A percentile compares a stretch with the other conserved stretches of the same genome.
phyloP scores from a whole-genome alignment of 1,140 invertebrate genomes.

The Drosophila orosa region DNA sequence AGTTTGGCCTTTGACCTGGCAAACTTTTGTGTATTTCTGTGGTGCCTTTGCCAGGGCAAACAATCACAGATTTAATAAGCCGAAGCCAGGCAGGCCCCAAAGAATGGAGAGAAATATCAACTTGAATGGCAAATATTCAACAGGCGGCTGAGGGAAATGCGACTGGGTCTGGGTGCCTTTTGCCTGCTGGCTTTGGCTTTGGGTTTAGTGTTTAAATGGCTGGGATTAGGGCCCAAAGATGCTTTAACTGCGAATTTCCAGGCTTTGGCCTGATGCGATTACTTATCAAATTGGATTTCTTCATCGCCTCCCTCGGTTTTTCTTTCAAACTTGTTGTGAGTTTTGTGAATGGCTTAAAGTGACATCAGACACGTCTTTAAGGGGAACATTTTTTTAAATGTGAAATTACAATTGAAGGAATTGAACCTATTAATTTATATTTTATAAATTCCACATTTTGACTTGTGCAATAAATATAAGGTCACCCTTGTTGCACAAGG shows the following conservation, averaged over 20 bases:
- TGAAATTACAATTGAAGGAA: not conserved
- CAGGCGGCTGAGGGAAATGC: slow-evolving; percentile 31
- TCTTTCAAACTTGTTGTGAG: not conserved
- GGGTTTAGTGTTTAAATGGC: slow-evolving; percentile 41
- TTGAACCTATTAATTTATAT: not conserved
- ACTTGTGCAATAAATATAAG: too few relatives aligned
- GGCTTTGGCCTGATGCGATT: slow-evolving; percentile 49
- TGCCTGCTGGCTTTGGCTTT: slow-evolving; percentile 18
- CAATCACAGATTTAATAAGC: slow-evolving; percentile 67
- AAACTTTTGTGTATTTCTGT: slow-evolving; percentile 25
- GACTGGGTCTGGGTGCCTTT: not conserved
- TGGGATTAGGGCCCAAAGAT: slow-evolving; percentile 32
- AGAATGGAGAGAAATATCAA: slow-evolving; percentile 14
- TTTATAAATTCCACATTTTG: not conserved
- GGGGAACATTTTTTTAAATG: slow-evolving; percentile 6
- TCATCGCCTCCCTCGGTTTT: slow-evolving; percentile 9
- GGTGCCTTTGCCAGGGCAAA: slow-evolving; percentile 5
- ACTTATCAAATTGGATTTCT: slow-evolving; percentile 56
- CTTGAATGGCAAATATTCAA: slow-evolving; percentile 46
- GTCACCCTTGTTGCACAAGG: too few relatives aligned
- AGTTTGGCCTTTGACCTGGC: slow-evolving; percentile 46
- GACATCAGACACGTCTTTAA: slow-evolving; percentile 9
- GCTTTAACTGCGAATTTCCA: slow-evolving; percentile 46
- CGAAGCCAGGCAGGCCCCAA: too few relatives aligned
- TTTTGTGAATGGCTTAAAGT: slow-evolving; percentile 33